A percentile compares a stretch with the other conserved stretches of the same genome.
Evolutionary conservation across 2,113 vertebrate species (phyloP).

Genomic region (Dendropsophus ebraccatus): DNA sequence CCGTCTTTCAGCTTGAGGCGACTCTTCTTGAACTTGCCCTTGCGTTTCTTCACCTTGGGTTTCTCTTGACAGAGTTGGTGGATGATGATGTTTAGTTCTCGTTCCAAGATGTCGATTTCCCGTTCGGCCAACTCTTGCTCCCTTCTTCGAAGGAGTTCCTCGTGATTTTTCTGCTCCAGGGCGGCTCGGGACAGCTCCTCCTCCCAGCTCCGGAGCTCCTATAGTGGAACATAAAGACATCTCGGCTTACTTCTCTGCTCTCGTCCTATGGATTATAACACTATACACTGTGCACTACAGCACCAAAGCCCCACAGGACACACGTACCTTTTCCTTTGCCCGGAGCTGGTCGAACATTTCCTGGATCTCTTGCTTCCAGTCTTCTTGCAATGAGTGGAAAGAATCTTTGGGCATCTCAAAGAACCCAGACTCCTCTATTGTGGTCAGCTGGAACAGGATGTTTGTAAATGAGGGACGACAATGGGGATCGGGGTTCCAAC

Average conservation of each 20-base stretch:
- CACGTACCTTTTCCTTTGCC: conserved; percentile 91
- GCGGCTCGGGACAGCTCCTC: conserved; percentile 91
- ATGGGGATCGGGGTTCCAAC: conserved; percentile 93
- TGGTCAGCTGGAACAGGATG: conserved; percentile 89
- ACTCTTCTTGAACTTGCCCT: conserved; percentile 92
- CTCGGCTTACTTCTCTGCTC: neutral
- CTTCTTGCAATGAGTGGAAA: conserved; percentile 95
- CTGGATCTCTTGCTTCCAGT: conserved; percentile 98
- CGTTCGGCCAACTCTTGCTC: conserved; percentile 94
- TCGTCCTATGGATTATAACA: neutral
- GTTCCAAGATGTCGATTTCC: conserved; percentile 93
- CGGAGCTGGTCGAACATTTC: conserved; percentile 98
- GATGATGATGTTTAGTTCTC: conserved; percentile 96
- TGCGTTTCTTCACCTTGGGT: conserved; percentile 90
- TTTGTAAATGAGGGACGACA: conserved; percentile 85
- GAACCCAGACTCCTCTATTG: conserved; percentile 95
- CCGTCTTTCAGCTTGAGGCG: conserved; percentile 92
- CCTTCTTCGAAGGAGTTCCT: conserved; percentile 86
- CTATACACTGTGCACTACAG: neutral
- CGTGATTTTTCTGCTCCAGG: conserved; percentile 94
- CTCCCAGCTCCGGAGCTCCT: conserved; percentile 97
- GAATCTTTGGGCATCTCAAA: conserved; percentile 98
- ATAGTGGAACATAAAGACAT: neutral
- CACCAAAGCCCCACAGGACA: neutral
- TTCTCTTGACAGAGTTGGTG: conserved; percentile 97